Base-by-base conservation (phyloP, 2,888 invertebrate genomes). In the Spodoptera littoralis region DNA sequence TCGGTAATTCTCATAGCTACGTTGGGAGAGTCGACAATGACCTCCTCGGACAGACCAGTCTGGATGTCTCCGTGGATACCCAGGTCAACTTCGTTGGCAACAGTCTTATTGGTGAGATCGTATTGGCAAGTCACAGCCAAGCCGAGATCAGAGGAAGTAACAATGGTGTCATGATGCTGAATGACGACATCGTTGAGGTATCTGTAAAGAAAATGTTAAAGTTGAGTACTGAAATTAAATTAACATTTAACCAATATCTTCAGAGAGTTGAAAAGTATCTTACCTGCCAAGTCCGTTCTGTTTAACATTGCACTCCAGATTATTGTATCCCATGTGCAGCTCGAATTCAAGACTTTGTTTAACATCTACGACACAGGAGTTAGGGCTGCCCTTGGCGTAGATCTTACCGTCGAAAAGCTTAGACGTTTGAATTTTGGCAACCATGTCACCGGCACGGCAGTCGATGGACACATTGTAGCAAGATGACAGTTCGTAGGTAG, bases 391-490 rank as follows among this genome's bases (percentile, higher is more conserved):
- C 90, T 98, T 98, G 68, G 98, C 98, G 93, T 99, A 99, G 76
- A 99, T 97, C 93, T 98, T 98, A 76, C 98, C 98, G 88, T 98
- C 98, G 95, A 98, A 98, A 65, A 98, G 94, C 91, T 98, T 98
- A 76, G 97, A 98, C 60, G 98, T 98, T 91, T 98, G 97, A 85
- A 98, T 98, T 77, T 97, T 96, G 44, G 98, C 98, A 65, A 98
- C 96, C 98, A 99, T 98, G 89, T 98, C 98, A 58, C 98, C 97
- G 36, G 98, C 96, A 60, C 98, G 96, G 87, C 98, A 99, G 90
- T 98, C 98, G 86, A 98, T 98, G 80, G 97, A 98, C 52, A 98
- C 98, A 92, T 98, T 98, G 95, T 98, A 98, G 90, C 98, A 99
- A 27, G 98, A 98, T 79, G 98, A 97, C 76, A 98, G 93, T 93